Conservation (phyloP, 2,113 vertebrate genomes). For the Hippocampus abdominalis region DNA sequence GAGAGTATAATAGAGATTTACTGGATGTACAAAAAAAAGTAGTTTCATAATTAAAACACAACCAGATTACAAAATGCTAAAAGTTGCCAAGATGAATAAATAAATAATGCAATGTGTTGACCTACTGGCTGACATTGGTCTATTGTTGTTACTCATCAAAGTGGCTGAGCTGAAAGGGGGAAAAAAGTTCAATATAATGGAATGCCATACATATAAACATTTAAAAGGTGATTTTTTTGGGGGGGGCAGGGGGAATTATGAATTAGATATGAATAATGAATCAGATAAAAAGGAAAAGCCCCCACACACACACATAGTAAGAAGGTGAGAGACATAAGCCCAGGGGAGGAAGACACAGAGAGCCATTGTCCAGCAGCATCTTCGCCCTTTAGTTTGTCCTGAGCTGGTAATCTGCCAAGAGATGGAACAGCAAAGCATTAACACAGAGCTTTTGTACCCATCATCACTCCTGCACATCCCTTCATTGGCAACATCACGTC, state of each 20-base stretch:
- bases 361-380: constrained; percentile 56
- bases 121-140: not conserved
- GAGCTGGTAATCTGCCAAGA: constrained; percentile 80
- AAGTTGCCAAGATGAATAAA: not conserved
- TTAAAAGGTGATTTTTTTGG: not conserved
- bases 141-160: constrained; percentile 10
- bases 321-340: constrained; percentile 1
- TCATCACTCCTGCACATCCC: constrained; percentile 31
- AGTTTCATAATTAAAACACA: not conserved
- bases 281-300: not conserved
- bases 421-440: constrained; percentile 59
- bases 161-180: not conserved
- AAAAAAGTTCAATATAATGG: not conserved
- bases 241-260: too few relatives aligned
- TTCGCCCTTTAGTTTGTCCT: constrained; percentile 75
- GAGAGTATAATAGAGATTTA: not conserved
- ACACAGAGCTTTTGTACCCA: constrained; percentile 31
- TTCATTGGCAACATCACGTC: constrained; percentile 45
- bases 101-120: not conserved
- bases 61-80: not conserved
- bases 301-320: constrained; percentile 7
- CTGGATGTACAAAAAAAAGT: not conserved
- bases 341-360: constrained; percentile 32
- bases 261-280: not conserved
- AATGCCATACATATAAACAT: not conserved